Evolutionary conservation across 2,797 vertebrate genomes (phyloP).

Genomic region (Melanotaenia parkinsoni): DNA sequence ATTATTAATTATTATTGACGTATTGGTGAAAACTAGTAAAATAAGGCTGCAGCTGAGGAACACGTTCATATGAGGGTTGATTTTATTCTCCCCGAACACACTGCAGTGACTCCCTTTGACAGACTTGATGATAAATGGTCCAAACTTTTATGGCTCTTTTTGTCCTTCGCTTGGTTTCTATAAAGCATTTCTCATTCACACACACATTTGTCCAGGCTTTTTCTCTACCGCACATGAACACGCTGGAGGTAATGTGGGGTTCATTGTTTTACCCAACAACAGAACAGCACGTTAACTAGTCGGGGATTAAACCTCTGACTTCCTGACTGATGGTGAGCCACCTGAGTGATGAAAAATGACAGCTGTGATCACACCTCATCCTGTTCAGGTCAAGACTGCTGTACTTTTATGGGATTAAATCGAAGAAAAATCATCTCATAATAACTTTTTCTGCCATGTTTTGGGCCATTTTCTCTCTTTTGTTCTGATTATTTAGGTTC

Average conservation of each 20-base stretch:
- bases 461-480: too few species aligned
- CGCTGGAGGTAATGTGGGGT: neutral
- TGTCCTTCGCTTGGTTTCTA: neutral
- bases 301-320: neutral
- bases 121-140: neutral
- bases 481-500: too few species aligned
- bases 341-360: neutral
- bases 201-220: neutral
- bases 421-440: neutral
- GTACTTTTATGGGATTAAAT: neutral
- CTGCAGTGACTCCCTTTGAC: neutral
- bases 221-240: neutral
- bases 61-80: neutral
- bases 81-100: neutral
- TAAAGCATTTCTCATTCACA: neutral
- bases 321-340: neutral
- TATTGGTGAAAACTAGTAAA: slow-evolving; percentile 1
- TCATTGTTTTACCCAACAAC: neutral
- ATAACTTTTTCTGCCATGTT: neutral
- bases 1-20: too few species aligned
- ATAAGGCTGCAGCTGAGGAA: neutral
- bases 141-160: neutral
- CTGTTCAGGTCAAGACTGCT: slow-evolving; percentile 1
- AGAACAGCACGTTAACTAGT: too few species aligned
- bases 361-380: slow-evolving; percentile 41